Conservation (phyloP, 1,140 invertebrate species). For the Cydia fagiglandana region DNA sequence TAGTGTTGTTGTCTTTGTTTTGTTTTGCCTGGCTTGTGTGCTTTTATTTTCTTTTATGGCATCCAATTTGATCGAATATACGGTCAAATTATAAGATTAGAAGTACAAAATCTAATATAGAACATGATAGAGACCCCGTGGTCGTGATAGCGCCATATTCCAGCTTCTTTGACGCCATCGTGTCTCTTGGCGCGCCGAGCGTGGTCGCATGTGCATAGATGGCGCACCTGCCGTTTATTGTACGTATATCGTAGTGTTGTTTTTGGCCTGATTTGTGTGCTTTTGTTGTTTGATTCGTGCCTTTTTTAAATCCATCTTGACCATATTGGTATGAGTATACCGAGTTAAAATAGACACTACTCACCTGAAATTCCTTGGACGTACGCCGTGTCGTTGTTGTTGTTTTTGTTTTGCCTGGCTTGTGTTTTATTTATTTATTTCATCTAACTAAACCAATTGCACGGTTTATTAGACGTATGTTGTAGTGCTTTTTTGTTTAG, state of each 20-base stretch:
- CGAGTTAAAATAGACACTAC: too few relatives aligned
- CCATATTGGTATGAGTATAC: too few relatives aligned
- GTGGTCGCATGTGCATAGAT: slow-evolving; percentile 91
- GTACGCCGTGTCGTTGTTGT: slow-evolving; percentile 36
- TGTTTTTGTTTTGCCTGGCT: neutral
- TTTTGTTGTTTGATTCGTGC: too few relatives aligned
- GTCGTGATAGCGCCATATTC: slow-evolving; percentile 94
- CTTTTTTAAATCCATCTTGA: too few relatives aligned
- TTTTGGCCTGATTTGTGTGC: neutral
- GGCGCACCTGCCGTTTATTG: slow-evolving; percentile 89
- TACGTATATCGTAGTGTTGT: slow-evolving; percentile 83
- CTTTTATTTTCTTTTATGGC: too few relatives aligned
- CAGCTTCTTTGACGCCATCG: slow-evolving; percentile 92
- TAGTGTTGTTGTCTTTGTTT: slow-evolving; percentile 26
- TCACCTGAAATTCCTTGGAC: too few relatives aligned
- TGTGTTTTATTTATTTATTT: slow-evolving; percentile 54
- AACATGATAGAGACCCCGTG: slow-evolving; percentile 84
- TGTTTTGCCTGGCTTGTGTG: neutral
- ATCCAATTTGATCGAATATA: too few relatives aligned
- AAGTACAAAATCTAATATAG: too few relatives aligned
- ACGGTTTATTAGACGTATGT: slow-evolving; percentile 93
- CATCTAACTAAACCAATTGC: too few relatives aligned
- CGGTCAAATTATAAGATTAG: too few relatives aligned
- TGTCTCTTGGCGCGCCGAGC: slow-evolving; percentile 89
- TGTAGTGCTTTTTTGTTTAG: neutral